These are phyloP conservation scores for Silurus glanis DNA, from an alignment of 2,113 vertebrate genomes.

Conservation along the genomic window DNA sequence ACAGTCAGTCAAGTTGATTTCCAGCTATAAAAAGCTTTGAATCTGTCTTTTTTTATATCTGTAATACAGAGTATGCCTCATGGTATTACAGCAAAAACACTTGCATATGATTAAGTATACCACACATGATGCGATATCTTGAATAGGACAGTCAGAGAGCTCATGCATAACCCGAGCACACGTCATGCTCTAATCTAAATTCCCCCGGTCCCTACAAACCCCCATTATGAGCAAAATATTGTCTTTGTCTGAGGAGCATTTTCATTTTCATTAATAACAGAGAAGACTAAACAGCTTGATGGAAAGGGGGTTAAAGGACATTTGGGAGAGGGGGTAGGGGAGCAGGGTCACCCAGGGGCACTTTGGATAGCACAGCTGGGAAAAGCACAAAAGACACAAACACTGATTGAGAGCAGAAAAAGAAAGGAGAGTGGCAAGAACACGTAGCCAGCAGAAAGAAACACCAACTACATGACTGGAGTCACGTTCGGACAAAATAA, in stretches of 20 bases:
- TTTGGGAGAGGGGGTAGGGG: neutral
- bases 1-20: neutral
- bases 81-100: neutral
- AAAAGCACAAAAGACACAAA: conserved; percentile 44
- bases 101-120: neutral
- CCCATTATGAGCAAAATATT: conserved; percentile 41
- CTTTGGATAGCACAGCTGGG: conserved; percentile 52
- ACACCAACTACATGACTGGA: neutral
- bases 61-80: neutral
- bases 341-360: conserved; percentile 11
- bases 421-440: neutral
- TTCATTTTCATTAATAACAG: conserved; percentile 40
- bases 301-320: conserved; percentile 53
- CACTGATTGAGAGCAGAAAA: neutral
- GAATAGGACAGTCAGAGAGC: conserved; percentile 22
- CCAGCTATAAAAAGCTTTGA: neutral
- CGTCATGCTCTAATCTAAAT: conserved; percentile 60
- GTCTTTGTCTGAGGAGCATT: conserved; percentile 44
- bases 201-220: conserved; percentile 52
- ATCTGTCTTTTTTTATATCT: neutral
- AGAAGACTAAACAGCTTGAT: neutral
- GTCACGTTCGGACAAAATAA: neutral
- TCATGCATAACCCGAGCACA: conserved; percentile 25
- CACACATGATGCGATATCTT: neutral
- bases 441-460: neutral